Percentiles rank a stretch among this genome's conserved stretches.
Conservation (phyloP, 2,797 vertebrate genomes). For the Gobio occitaniae region DNA sequence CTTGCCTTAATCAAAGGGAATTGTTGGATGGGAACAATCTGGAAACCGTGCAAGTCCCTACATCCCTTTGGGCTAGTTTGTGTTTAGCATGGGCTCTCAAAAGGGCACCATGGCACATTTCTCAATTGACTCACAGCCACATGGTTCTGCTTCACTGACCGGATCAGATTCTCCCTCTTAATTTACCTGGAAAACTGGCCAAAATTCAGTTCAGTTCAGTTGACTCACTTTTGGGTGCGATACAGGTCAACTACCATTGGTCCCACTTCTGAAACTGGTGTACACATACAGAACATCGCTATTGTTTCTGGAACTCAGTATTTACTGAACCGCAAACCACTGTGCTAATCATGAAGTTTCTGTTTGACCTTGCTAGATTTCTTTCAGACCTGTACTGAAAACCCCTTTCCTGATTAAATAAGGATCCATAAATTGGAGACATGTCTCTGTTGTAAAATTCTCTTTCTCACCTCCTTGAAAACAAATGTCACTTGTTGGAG, state of each 20-base stretch:
- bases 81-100: conserved; percentile 27
- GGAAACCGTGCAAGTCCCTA: conserved; percentile 61
- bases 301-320: conserved; percentile 49
- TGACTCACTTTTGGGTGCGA: conserved; percentile 15
- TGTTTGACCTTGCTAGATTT: conserved; percentile 36
- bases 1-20: conserved; percentile 63
- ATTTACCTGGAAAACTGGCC: conserved; percentile 42
- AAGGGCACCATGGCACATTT: conserved; percentile 31
- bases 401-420: conserved; percentile 47
- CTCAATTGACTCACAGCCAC: conserved; percentile 52
- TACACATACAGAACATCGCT: conserved; percentile 39
- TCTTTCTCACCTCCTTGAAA: conserved; percentile 77
- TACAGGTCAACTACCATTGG: conserved; percentile 33
- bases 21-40: conserved; percentile 64
- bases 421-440: conserved; percentile 24
- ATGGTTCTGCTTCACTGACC: conserved; percentile 45
- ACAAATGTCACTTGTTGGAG: conserved; percentile 79
- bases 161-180: conserved; percentile 52
- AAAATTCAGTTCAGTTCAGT: conserved; percentile 29
- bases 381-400: conserved; percentile 12
- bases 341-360: conserved; percentile 26
- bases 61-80: conserved; percentile 46
- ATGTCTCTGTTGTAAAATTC: conserved; percentile 43
- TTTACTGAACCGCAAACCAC: background rate
- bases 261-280: conserved; percentile 35